Conservation (phyloP, 2,113 vertebrate genomes). For the Himantopus leucocephalus region DNA sequence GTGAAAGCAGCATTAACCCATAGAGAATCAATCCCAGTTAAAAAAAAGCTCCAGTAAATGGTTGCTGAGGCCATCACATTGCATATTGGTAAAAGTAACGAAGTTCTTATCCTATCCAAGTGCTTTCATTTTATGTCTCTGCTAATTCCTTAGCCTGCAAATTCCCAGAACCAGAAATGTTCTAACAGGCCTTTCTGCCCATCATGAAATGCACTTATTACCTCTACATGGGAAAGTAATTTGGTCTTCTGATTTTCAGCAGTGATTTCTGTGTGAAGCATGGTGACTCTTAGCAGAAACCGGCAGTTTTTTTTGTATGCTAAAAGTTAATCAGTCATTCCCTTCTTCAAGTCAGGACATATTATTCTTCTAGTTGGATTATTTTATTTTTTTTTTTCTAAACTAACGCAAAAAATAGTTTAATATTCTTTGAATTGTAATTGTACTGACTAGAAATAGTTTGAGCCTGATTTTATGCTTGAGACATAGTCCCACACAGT, state of each 20-base stretch:
- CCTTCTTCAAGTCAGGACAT: not conserved
- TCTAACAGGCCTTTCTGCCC: conserved; percentile 19
- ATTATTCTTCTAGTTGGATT: not conserved
- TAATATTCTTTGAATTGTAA: not conserved
- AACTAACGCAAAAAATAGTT: not conserved
- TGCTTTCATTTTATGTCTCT: not conserved
- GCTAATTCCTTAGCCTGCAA: conserved; percentile 18
- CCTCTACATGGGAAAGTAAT: conserved; percentile 11
- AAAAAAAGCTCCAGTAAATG: not conserved
- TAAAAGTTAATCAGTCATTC: not conserved
- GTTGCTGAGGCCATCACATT: not conserved
- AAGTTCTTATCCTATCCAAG: not conserved
- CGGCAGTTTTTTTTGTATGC: not conserved
- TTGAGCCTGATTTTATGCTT: not conserved
- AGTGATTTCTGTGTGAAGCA: not conserved
- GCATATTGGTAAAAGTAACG: not conserved
- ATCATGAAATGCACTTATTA: conserved; percentile 24
- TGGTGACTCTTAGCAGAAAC: not conserved
- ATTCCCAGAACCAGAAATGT: conserved; percentile 3
- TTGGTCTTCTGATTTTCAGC: conserved; percentile 33
- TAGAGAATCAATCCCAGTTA: not conserved
- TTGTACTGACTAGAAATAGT: not conserved
- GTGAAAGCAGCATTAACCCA: not conserved
- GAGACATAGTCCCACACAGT: not conserved
- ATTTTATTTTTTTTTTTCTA: not conserved